Percentiles rank a stretch among this genome's conserved stretches.
phyloP scores from a whole-genome alignment of 2,888 invertebrate species.

The Nysson spinosus region DNA sequence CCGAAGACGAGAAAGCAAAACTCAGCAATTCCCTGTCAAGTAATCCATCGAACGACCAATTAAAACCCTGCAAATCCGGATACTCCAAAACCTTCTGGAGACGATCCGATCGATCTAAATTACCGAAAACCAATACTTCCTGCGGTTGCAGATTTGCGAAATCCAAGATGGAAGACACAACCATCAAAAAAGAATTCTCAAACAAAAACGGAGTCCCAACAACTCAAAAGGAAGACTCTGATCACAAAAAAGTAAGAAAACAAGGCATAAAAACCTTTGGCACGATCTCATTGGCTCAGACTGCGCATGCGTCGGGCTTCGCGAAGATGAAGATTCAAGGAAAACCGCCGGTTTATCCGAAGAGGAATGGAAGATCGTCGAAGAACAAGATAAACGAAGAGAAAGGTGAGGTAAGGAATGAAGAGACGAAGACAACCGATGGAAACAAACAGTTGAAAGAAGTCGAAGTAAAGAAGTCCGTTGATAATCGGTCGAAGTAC shows the following conservation, averaged over 20 bases:
- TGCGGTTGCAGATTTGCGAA: not conserved
- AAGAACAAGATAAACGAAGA: not conserved
- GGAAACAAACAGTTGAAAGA: not conserved
- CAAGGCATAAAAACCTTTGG: constrained; percentile 14
- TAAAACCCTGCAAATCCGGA: too few relatives aligned
- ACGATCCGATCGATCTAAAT: too few relatives aligned
- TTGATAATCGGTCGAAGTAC: not conserved
- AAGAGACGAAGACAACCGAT: not conserved
- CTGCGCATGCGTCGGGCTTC: constrained; percentile 17
- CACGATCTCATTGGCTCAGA: constrained; percentile 24
- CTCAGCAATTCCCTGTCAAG: too few relatives aligned
- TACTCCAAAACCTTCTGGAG: too few relatives aligned
- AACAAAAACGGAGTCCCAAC: not conserved
- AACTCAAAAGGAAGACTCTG: not conserved
- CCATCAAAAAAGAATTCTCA: not conserved
- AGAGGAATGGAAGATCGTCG: not conserved
- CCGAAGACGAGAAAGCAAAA: too few relatives aligned
- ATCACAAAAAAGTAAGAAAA: not conserved
- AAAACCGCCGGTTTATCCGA: constrained; percentile 24
- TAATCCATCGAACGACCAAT: too few relatives aligned
- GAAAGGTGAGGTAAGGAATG: not conserved
- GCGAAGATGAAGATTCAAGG: not conserved
- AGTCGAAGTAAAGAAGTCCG: not conserved
- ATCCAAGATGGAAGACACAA: not conserved
- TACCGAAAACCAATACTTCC: too few relatives aligned